Evolutionary conservation across 2,797 vertebrate species (phyloP), one percentile per base, ranked within the genome.

Genomic region (Hippocampus kuda): DNA sequence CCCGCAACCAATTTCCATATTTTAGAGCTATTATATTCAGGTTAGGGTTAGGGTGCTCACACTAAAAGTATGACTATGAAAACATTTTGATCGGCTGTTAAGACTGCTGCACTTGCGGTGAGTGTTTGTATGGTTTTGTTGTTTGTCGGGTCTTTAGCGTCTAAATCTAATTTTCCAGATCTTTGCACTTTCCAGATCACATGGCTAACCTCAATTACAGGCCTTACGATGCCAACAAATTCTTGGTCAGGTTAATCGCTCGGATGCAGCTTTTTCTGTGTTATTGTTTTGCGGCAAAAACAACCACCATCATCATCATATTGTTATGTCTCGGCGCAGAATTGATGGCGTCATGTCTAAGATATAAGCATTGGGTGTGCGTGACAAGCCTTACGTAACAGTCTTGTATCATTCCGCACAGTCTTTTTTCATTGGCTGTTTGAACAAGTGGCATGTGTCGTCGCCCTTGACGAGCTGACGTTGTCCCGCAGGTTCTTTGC

Each of bases 401-500:
- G 10, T n/a, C 11, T 63, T 15, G 42, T 41, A 62, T 62, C 20
- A 44, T 64, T 44, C 7, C 12, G 13, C 56, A n/a, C 8, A 16
- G 26, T 64, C 3, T 66, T 27, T 66, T 27, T 34, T 66, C 4
- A 51, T 51, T 51, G 16, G 59, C 20, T 3, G 16, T 38, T 18
- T 8, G 30, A 30, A 51, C 48, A 51, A 53, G 18, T 2, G 27
- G 10, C 16, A 26, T 20, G 15, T 65, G 64, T 46, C 27, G n/a
- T 66, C 27, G n/a, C 48, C 53, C 15, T 51, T 51, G 48, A 49
- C 46, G 48, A 27, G 24, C 24, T 38, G 69, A 64, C 65, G 61
- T 18, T 72, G 20, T 61, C 70, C 71, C 34, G 0, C 70, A 99
- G 97, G 94, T 97, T 95, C 80, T 94, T 97, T 72, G 95, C 94